These are phyloP conservation scores for Chionodraco myersi DNA, from an alignment of 2,113 vertebrate species.

Conservation along the genomic window DNA sequence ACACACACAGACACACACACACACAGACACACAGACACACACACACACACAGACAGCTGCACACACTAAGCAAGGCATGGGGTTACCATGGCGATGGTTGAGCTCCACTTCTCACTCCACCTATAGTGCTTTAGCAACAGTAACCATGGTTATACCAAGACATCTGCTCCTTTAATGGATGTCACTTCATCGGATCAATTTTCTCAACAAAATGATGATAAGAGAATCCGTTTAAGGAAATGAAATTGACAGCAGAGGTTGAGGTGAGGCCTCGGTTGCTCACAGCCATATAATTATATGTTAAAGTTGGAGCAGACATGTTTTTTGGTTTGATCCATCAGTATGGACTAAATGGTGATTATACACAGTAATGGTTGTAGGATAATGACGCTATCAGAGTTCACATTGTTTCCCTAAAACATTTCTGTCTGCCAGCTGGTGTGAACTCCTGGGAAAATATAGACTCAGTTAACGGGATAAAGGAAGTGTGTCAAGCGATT, in stretches of 20 bases:
- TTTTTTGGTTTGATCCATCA: too few species aligned
- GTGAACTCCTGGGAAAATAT: too few species aligned
- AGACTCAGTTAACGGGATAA: too few species aligned
- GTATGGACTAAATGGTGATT: too few species aligned
- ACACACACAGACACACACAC: not conserved
- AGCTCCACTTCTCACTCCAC: slow-evolving; percentile 67
- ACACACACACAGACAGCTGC: slow-evolving; percentile 1
- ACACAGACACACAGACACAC: slow-evolving; percentile 21
- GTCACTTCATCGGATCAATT: slow-evolving; percentile 65
- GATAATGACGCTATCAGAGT: too few species aligned
- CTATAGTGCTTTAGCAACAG: slow-evolving; percentile 76
- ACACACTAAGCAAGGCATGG: slow-evolving; percentile 56
- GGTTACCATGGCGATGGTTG: slow-evolving; percentile 80
- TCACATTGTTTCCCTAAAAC: too few species aligned
- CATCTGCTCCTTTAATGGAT: slow-evolving; percentile 74
- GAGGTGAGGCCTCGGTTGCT: not conserved
- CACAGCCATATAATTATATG: not conserved
- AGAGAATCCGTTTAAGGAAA: slow-evolving; percentile 37
- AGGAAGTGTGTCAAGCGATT: too few species aligned
- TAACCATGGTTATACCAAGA: slow-evolving; percentile 72
- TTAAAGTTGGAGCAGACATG: too few species aligned
- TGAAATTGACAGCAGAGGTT: slow-evolving; percentile 18
- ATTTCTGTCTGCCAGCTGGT: too few species aligned
- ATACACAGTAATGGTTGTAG: too few species aligned
- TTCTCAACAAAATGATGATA: slow-evolving; percentile 37